Base-by-base conservation (phyloP, 2,113 vertebrate genomes). In the Hydrochoerus hydrochaeris region DNA sequence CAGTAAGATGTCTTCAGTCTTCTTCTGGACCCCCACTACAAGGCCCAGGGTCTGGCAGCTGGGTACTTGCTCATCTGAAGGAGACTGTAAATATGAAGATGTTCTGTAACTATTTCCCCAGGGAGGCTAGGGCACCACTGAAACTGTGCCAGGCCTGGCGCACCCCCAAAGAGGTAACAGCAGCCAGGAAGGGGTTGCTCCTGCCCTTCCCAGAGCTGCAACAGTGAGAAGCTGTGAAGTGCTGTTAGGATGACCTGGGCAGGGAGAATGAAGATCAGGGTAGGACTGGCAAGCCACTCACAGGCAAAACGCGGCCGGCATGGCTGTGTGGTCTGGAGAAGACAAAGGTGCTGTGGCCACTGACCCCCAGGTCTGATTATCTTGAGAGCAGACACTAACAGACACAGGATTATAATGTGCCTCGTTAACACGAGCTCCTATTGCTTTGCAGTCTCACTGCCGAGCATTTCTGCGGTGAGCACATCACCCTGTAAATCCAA, bases 321-420 rank as follows among this genome's bases (percentile, higher is more conserved):
- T 7, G 54, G 12, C 30, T 20, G 7, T 8, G 32, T 5, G 19
- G 30, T 16, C 62, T 30, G 10, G 26, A 58, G 83, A 60, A 67
- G 38, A 5, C 24, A 20, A 35, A 20, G 11, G 11, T n/a, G 0
- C 22, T 0, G 5, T 44, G 26, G 19, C n/a, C 3, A 16, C 14
- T 14, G 2, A 0, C 13, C 20, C 65, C 44, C 7, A 13, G 10
- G 24, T 46, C 52, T 17, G 10, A 84, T 1, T 49, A 63, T 17
- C 46, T 62, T 0, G 6, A 22, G 67, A 38, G 28, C 24, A 69
- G 69, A 49, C 11, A 30, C 5, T 0, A 24, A 44, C 12, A 17
- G 60, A 26, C 0, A 1, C 1, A 57, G 69, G 1, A 58, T 91
- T 30, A 24, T 3, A 16, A 62, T 2, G 0, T 10, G 38, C 38